phyloP scores from a whole-genome alignment of 1,140 invertebrate genomes.

The Ceratina calcarata region DNA sequence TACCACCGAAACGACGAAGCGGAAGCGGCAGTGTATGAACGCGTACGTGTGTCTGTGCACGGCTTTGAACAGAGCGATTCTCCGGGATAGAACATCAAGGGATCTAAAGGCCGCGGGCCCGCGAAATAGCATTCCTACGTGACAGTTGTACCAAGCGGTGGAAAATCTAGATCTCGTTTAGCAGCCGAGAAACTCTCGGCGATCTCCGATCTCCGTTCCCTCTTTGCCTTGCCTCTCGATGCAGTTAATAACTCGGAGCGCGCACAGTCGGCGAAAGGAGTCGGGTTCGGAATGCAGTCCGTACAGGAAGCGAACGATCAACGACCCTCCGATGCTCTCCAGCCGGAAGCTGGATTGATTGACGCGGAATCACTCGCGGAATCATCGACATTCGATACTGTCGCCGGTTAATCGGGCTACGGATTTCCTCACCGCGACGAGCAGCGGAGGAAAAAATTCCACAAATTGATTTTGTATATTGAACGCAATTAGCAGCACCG shows the following conservation, averaged over 20 bases:
- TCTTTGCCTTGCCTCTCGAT: background rate
- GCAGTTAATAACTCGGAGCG: slow-evolving; percentile 62
- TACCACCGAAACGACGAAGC: background rate
- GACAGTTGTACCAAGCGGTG: slow-evolving; percentile 52
- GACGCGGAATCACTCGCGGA: slow-evolving; percentile 42
- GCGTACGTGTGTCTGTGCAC: background rate
- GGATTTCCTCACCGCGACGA: background rate
- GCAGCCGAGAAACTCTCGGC: slow-evolving; percentile 53
- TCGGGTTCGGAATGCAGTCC: slow-evolving; percentile 61
- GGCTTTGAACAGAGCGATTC: slow-evolving; percentile 5
- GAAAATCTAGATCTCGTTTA: slow-evolving; percentile 64
- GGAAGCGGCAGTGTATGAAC: background rate
- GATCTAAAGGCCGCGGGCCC: slow-evolving; percentile 38
- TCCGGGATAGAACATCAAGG: slow-evolving; percentile 35
- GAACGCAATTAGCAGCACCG: background rate
- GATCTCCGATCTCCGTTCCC: slow-evolving; percentile 37
- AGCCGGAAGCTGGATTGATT: slow-evolving; percentile 59
- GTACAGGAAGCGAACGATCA: slow-evolving; percentile 63
- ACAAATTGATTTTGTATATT: too few relatives aligned
- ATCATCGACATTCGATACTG: slow-evolving; percentile 29
- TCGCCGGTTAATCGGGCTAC: slow-evolving; percentile 10
- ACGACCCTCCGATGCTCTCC: slow-evolving; percentile 54
- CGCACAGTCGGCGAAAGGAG: slow-evolving; percentile 60
- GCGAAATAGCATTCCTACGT: slow-evolving; percentile 60
- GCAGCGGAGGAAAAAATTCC: background rate